phyloP scores from a whole-genome alignment of 2,797 vertebrate species.

The Parauchenoglanis punctatus region DNA sequence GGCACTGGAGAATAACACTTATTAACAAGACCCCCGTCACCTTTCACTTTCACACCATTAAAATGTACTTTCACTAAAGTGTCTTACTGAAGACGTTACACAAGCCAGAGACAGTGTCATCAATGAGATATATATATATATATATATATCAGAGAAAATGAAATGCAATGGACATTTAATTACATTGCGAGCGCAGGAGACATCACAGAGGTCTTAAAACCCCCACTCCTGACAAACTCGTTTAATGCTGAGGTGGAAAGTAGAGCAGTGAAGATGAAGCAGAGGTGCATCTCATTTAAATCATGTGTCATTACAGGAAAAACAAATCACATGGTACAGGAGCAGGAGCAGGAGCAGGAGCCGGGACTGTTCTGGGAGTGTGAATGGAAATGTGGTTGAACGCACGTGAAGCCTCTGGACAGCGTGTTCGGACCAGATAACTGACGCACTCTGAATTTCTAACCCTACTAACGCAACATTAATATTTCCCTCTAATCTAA shows the following conservation, averaged over 20 bases:
- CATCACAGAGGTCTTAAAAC: conserved; percentile 19
- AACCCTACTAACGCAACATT: conserved; percentile 14
- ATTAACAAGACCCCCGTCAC: conserved; percentile 26
- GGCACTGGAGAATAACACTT: conserved; percentile 28
- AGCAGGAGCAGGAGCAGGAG: conserved; percentile 1
- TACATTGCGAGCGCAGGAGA: conserved; percentile 30
- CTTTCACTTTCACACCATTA: conserved; percentile 42
- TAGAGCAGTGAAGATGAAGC: conserved; percentile 3
- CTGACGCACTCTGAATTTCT: conserved; percentile 20
- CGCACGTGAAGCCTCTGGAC: conserved; percentile 10
- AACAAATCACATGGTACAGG: conserved; percentile 35
- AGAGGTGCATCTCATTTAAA: conserved; percentile 47
- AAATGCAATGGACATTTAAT: conserved; percentile 48
- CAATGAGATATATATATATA: background rate
- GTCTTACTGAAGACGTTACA: conserved; percentile 16
- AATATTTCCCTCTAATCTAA: background rate
- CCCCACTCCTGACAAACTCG: conserved; percentile 33
- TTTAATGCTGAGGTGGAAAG: conserved; percentile 45
- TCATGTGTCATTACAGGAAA: conserved; percentile 50
- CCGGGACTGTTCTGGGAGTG: conserved; percentile 16
- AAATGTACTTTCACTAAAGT: conserved; percentile 44
- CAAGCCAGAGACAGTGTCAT: conserved; percentile 11
- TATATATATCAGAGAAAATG: conserved; percentile 34
- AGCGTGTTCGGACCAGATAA: conserved; percentile 5
- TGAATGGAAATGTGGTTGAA: background rate